Evolutionary conservation across 2,888 invertebrate genomes (phyloP).

Genomic region (Ernsta delagoae): DNA sequence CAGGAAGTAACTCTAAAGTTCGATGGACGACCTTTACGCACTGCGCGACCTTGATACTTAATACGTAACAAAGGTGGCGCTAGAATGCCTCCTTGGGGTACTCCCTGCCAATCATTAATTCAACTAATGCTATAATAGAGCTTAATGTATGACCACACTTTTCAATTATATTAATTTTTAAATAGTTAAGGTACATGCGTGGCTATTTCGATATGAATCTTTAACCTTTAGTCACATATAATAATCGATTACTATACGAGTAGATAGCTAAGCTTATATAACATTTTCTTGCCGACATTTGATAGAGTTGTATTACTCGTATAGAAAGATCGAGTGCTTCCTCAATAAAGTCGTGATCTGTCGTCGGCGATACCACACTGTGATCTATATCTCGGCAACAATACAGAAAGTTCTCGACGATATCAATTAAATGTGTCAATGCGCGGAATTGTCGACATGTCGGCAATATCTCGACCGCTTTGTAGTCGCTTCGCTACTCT

Average conservation of each 20-base stretch:
- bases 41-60: conserved; percentile 21
- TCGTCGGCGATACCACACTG: conserved; percentile 26
- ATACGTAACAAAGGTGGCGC: conserved; percentile 14
- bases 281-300: conserved; percentile 21
- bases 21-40: conserved; percentile 63
- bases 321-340: conserved; percentile 34
- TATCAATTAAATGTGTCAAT: conserved; percentile 37
- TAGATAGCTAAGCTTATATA: conserved; percentile 23
- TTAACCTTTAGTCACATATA: conserved; percentile 21
- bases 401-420: conserved; percentile 34
- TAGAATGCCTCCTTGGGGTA: conserved; percentile 17
- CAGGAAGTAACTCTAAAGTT: conserved; percentile 65
- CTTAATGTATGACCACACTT: too few relatives aligned
- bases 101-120: neutral
- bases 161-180: too few relatives aligned
- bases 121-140: neutral
- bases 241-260: conserved; percentile 17
- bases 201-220: conserved; percentile 9
- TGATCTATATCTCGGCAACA: conserved; percentile 33
- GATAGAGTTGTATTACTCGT: conserved; percentile 31
- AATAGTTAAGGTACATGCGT: neutral
- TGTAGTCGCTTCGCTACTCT: conserved; percentile 19
- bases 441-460: conserved; percentile 30
- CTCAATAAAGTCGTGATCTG: conserved; percentile 36
- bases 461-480: conserved; percentile 19